phyloP scores from a whole-genome alignment of 2,888 invertebrate species.

The Cryptus armator region DNA sequence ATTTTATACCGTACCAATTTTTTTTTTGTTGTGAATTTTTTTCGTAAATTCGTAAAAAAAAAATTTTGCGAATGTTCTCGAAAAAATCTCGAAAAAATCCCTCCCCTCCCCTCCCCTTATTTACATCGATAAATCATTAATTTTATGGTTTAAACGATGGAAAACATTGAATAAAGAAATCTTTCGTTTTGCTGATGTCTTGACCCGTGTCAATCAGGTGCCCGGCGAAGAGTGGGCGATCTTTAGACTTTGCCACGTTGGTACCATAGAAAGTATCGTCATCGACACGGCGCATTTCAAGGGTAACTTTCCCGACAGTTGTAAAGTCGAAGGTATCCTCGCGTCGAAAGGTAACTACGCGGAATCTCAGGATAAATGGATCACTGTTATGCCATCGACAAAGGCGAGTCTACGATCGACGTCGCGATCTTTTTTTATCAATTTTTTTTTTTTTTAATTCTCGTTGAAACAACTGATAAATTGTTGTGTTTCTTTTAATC shows the following conservation, averaged over 20 bases:
- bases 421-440: not conserved
- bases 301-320: slow-evolving; percentile 89
- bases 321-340: slow-evolving; percentile 87
- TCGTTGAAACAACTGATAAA: slow-evolving; percentile 9
- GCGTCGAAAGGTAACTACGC: slow-evolving; percentile 81
- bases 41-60: too few relatives aligned
- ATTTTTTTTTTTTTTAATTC: slow-evolving; percentile 35
- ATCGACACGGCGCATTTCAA: slow-evolving; percentile 89
- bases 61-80: too few relatives aligned
- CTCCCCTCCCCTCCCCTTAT: too few relatives aligned
- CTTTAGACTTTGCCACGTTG: slow-evolving; percentile 87
- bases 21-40: too few relatives aligned
- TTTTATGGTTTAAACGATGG: not conserved
- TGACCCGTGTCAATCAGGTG: slow-evolving; percentile 62
- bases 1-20: too few relatives aligned
- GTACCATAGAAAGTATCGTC: slow-evolving; percentile 86
- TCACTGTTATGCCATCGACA: slow-evolving; percentile 85
- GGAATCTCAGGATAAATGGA: slow-evolving; percentile 82
- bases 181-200: not conserved
- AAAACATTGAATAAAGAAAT: not conserved
- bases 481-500: slow-evolving; percentile 9
- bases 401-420: slow-evolving; percentile 85
- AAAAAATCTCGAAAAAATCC: too few relatives aligned
- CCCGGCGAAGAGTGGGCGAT: slow-evolving; percentile 88
- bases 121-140: too few relatives aligned